Evolutionary conservation across 2,888 invertebrate genomes (phyloP), one percentile per base, ranked within the genome.

Genomic region (Monochamus alternatus): DNA sequence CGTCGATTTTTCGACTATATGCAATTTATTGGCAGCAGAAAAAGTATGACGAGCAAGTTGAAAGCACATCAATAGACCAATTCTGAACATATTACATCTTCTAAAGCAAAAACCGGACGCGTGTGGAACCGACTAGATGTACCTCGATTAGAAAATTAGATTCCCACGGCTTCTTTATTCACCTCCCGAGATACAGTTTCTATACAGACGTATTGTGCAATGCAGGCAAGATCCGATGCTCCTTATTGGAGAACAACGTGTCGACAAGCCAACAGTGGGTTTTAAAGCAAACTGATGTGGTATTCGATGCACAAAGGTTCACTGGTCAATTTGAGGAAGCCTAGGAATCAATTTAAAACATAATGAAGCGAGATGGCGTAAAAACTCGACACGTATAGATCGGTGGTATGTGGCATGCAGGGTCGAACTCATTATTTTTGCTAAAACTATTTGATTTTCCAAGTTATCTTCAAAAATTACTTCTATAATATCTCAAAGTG

Each of bases 271-370:
- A 47, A 44, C 58, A 43, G 68, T 59, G 68, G 12, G 3, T 3
- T 47, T 3, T 0, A 47, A 47, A 58, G 68, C 68, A 59, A 43
- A 43, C 51, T 38, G 30, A 38, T 43, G 43, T 43, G 38, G 43
- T 43, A n/a, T 14, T 38, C 64, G 8, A 47, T 30, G 64, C 32
- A 69, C 62, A 55, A 68, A 69, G 30, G 60, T 47, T 38, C 58
- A 43, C 47, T 5, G 62, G 47, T 47, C 62, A 58, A 69, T 69
- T 51, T 60, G 31, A 62, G 47, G 22, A 31, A 47, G 60, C 30
- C 31, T 47, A 60, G 69, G 14, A 69, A 69, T 69, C 69, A 68
- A 51, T 69, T 69, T 69, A 68, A 58, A 60, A 69, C 60, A 62
- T 59, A 69, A 69, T 69, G n/a, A 69, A 47, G 55, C 38, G 58